A percentile compares a stretch with the other conserved stretches of the same genome.
These are phyloP conservation scores for Scarus forsteni DNA, from an alignment of 2,797 vertebrate species.

Conservation along the genomic window DNA sequence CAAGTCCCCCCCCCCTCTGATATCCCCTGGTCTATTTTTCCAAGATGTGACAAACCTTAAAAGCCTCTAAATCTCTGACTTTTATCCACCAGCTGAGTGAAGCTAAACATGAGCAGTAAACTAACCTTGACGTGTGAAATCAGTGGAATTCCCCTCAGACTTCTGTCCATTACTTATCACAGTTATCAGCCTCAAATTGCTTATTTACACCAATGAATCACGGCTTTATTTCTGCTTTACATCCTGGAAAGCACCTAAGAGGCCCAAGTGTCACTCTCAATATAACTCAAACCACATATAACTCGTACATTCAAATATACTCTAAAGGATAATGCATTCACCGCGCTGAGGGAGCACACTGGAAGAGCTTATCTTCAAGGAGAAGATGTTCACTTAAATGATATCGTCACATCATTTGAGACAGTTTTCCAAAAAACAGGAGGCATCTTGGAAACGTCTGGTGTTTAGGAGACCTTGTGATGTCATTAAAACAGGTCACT, in stretches of 20 bases:
- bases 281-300: slow-evolving; percentile 12
- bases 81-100: not conserved
- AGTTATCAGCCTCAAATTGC: slow-evolving; percentile 25
- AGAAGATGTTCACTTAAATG: not conserved
- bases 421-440: not conserved
- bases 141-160: slow-evolving; percentile 26
- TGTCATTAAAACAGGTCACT: no score
- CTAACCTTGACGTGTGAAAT: slow-evolving; percentile 27
- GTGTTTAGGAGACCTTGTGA: not conserved
- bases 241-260: not conserved
- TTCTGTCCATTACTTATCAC: slow-evolving; percentile 1
- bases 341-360: slow-evolving; percentile 7
- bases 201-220: slow-evolving; percentile 20
- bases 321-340: not conserved
- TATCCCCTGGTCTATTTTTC: no score
- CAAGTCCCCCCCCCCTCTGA: no score
- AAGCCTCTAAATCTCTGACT: not conserved
- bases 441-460: not conserved
- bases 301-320: slow-evolving; percentile 13
- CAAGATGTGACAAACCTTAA: no score
- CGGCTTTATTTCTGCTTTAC: slow-evolving; percentile 3
- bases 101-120: slow-evolving; percentile 1
- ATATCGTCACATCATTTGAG: not conserved
- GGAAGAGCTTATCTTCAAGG: not conserved
- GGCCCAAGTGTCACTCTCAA: slow-evolving; percentile 14